phyloP scores from a whole-genome alignment of 2,888 invertebrate genomes.

The Melieria omissa region DNA sequence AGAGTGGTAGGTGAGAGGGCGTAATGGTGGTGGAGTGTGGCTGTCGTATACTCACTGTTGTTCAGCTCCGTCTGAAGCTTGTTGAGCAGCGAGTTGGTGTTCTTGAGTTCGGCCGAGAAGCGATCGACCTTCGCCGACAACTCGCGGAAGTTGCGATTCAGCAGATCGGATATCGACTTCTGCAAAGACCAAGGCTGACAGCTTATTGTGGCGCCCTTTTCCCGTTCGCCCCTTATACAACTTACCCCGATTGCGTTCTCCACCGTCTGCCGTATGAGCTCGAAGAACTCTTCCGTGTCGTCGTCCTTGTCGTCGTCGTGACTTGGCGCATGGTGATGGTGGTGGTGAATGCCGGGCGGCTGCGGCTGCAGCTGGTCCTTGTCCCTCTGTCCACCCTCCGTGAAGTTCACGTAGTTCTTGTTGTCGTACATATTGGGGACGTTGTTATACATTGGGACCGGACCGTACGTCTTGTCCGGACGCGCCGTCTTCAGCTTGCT shows the following conservation, averaged over 20 bases:
- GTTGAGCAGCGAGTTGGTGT: slow-evolving; percentile 51
- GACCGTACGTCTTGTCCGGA: slow-evolving; percentile 28
- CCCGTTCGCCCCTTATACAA: background rate
- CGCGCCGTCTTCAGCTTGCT: slow-evolving; percentile 41
- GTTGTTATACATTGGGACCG: background rate
- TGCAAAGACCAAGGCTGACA: slow-evolving; percentile 33
- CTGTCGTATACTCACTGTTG: slow-evolving; percentile 53
- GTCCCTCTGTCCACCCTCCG: slow-evolving; percentile 26
- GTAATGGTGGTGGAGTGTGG: background rate
- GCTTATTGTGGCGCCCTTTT: background rate
- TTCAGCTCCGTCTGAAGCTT: slow-evolving; percentile 55
- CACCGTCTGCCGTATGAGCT: slow-evolving; percentile 60
- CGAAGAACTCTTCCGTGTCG: slow-evolving; percentile 63
- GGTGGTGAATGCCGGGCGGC: slow-evolving; percentile 25
- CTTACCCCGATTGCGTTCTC: slow-evolving; percentile 58
- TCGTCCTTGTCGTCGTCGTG: slow-evolving; percentile 58
- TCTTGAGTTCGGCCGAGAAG: slow-evolving; percentile 53
- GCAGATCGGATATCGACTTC: slow-evolving; percentile 57
- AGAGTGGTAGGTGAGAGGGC: background rate
- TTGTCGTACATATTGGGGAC: slow-evolving; percentile 38
- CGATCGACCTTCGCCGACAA: slow-evolving; percentile 56
- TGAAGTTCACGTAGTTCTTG: slow-evolving; percentile 34
- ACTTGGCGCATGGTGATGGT: slow-evolving; percentile 29
- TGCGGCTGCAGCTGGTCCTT: slow-evolving; percentile 14
- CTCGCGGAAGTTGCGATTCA: slow-evolving; percentile 59